Percentiles rank a stretch among this genome's conserved stretches.
Evolutionary conservation across 2,888 invertebrate genomes (phyloP).

Genomic region (Nematopogon swammerdamellus): DNA sequence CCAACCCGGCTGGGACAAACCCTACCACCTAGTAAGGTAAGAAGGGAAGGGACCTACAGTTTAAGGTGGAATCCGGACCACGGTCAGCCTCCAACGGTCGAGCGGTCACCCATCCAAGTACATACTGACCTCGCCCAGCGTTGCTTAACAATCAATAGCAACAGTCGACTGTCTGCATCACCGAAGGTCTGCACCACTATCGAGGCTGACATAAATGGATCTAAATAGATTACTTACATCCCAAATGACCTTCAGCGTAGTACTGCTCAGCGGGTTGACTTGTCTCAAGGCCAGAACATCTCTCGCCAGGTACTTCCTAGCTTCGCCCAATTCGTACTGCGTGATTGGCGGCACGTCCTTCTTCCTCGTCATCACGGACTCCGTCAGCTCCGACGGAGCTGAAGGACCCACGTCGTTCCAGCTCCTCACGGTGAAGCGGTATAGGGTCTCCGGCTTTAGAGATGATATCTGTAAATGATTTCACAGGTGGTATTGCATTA

Average conservation of each 20-base stretch:
- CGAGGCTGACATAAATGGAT: no score
- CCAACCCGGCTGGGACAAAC: no score
- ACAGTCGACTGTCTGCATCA: no score
- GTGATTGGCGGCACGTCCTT: conserved; percentile 65
- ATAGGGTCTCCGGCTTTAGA: conserved; percentile 75
- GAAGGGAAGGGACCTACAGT: no score
- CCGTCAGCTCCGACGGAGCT: conserved; percentile 73
- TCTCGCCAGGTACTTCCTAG: conserved; percentile 71
- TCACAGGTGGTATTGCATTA: not conserved
- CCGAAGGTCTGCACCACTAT: no score
- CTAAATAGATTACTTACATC: conserved; percentile 72
- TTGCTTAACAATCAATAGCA: no score
- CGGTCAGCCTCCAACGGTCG: no score
- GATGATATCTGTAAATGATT: conserved; percentile 47
- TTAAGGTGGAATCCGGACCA: no score
- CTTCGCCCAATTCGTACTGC: conserved; percentile 74
- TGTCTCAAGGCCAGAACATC: conserved; percentile 73
- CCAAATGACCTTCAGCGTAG: conserved; percentile 77
- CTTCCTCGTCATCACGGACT: conserved; percentile 62
- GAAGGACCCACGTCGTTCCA: conserved; percentile 85
- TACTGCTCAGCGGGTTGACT: conserved; percentile 68
- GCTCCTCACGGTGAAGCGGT: conserved; percentile 82
- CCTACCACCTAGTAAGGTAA: no score
- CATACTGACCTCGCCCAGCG: no score
- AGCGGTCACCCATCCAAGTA: no score